Base-by-base conservation (phyloP, 2,888 invertebrate species). In the Cerastoderma edule region DNA sequence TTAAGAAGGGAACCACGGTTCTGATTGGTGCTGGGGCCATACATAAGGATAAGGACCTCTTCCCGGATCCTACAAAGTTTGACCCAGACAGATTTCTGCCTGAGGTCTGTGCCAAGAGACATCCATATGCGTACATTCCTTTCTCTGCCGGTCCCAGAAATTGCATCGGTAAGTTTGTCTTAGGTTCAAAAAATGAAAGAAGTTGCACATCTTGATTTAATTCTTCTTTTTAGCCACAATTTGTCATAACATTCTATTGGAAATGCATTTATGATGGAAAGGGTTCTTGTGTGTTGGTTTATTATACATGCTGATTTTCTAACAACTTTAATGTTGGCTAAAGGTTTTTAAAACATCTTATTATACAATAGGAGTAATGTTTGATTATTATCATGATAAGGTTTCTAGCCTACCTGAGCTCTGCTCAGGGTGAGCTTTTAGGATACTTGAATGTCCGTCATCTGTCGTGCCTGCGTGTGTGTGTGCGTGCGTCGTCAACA, bases 51-150 rank as follows among this genome's bases (percentile, higher is more conserved):
- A 94, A 95, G 0, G 93, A 94, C 22, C 93, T 94, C 65, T 96
- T 94, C 93, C 94, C 95, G 0, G 93, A 96, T 81, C 95, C 96
- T 0, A 94, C 95, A 54, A 94, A 94, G 80, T 97, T 96, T 91
- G 94, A 97, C 93, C 97, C 97, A 1, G 97, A 97, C 66, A 93
- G 96, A 80, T 96, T 96, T 91, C 89, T 95, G 80, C 96, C 96
- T 0, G 95, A 96, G 86, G 95, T 94, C 83, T 95, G 95, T 78
- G 95, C 95, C 64, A 95, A 95, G 86, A 95, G 97, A 76, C 96
- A 97, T 84, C 91, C 94, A 1, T 94, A 87, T 85, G 88, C 93
- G 27, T 94, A 90, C 83, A 87, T 93, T 4, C 94, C 94, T 0
- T 94, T 94, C 85, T 93, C 93, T 2, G 94, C 93, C 48, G 94